Evolutionary conservation across 2,797 vertebrate species (phyloP).

Genomic region (Arremon brunneinucha): DNA sequence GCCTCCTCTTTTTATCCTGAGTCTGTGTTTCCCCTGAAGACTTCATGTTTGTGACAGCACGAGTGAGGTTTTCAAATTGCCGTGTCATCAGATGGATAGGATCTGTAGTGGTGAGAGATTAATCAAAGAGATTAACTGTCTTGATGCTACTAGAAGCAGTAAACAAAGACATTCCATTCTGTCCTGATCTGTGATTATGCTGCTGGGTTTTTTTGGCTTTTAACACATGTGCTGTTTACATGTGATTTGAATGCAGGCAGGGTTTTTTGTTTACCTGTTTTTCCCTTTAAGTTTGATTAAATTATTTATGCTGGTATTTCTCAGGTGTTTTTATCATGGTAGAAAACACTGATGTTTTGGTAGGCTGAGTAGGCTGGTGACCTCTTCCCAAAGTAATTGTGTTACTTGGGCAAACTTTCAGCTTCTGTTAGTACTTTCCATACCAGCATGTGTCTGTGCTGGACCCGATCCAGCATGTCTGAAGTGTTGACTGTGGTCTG

Average conservation of each 20-base stretch:
- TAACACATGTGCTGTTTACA: not conserved
- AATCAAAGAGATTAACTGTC: not conserved
- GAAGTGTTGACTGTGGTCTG: not conserved
- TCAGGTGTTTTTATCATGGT: not conserved
- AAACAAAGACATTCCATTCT: not conserved
- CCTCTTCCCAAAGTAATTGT: not conserved
- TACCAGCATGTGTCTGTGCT: not conserved
- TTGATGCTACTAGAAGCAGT: not conserved
- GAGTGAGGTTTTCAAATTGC: slow-evolving; percentile 5
- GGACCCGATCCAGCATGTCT: not conserved
- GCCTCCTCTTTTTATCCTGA: not conserved
- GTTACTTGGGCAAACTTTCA: not conserved
- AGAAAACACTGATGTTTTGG: not conserved
- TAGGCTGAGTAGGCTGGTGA: not conserved
- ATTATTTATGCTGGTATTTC: not conserved
- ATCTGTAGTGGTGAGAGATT: not conserved
- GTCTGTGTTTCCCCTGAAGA: not conserved
- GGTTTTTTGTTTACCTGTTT: not conserved
- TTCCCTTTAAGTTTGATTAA: not conserved
- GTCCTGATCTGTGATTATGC: not conserved
- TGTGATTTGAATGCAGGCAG: not conserved
- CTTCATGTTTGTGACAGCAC: not conserved
- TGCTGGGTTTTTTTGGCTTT: not conserved
- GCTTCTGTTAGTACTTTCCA: not conserved
- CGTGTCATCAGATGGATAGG: not conserved